Percentiles rank a stretch among this genome's conserved stretches.
Evolutionary conservation across 2,888 invertebrate genomes (phyloP).

Genomic region (Cylindroiulus punctatus): DNA sequence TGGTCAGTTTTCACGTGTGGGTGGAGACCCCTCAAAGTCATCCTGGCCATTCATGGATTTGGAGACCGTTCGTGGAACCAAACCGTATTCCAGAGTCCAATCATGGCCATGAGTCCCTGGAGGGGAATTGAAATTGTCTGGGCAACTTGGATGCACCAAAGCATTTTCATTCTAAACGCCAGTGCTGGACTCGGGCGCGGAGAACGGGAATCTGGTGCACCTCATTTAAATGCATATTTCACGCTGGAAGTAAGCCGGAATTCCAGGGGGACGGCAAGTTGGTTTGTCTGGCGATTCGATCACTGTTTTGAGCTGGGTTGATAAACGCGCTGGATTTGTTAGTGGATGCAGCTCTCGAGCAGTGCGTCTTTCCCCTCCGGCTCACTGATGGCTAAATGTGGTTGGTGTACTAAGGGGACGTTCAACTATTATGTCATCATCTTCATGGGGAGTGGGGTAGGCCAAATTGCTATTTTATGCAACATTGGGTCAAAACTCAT

Average conservation of each 20-base stretch:
- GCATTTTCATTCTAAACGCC: slow-evolving; percentile 8
- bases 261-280: not conserved
- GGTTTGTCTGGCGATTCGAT: not conserved
- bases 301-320: not conserved
- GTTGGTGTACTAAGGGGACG: not conserved
- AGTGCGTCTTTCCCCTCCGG: not conserved
- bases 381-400: not conserved
- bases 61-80: not conserved
- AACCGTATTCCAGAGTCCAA: slow-evolving; percentile 3
- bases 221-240: slow-evolving; percentile 25
- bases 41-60: not conserved
- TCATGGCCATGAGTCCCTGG: not conserved
- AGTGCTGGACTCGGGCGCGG: not conserved
- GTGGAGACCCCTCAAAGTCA: too few relatives aligned
- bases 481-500: too few relatives aligned
- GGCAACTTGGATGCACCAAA: not conserved
- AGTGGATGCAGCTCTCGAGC: not conserved
- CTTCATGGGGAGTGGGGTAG: too few relatives aligned
- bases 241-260: not conserved
- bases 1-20: not conserved
- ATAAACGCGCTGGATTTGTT: not conserved
- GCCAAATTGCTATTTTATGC: too few relatives aligned
- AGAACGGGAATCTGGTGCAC: not conserved
- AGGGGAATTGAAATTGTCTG: not conserved
- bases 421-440: too few relatives aligned